Evolutionary conservation across 2,797 vertebrate species (phyloP), one percentile per base, ranked within the genome.

Genomic region (Nannoperca obscura): DNA sequence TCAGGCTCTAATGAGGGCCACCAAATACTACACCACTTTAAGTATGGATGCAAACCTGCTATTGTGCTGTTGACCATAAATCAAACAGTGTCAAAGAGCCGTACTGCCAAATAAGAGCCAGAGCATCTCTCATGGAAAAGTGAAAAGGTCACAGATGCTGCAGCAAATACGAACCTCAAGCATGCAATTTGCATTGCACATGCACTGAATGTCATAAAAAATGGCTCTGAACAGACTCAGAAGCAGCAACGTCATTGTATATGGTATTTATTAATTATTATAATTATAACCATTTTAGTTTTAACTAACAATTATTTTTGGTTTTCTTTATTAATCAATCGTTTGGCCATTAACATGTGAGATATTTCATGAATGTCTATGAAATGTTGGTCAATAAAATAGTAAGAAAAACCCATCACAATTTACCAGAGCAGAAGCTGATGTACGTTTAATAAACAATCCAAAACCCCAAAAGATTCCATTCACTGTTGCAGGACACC

Each of bases 111-210:
- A 54, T 66, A 34, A 42, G 9, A 65, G 34, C 4, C 44, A 52
- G 5, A 62, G 38, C 14, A 5, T 42, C 24, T 60, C 40, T 46
- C 1, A 11, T 13, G 3, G 20, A 76, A 52, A 17, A 55, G 40
- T 2, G 38, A 10, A 22, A n/a, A 57, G 19, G 22, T 36, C 36
- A 78, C 46, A 71, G 55, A 74, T 47, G 19, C 49, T 63, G 24
- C 44, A 67, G 44, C 71, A 69, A 15, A 64, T 42, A 47, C 22
- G 27, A 73, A 70, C n/a, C 47, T 54, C 13, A 13, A 34, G 1
- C 44, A 61, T 34, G 38, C 46, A n/a, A 46, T 55, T 27, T 59
- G 30, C n/a, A 60, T 44, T 36, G 20, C 17, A 60, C 44, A 30
- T 5, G 11, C 17, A 65, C 5, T 60, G 14, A n/a, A 22, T 74